Evolutionary conservation across 2,113 vertebrate genomes (phyloP).

Genomic region (Prunella himalayana): DNA sequence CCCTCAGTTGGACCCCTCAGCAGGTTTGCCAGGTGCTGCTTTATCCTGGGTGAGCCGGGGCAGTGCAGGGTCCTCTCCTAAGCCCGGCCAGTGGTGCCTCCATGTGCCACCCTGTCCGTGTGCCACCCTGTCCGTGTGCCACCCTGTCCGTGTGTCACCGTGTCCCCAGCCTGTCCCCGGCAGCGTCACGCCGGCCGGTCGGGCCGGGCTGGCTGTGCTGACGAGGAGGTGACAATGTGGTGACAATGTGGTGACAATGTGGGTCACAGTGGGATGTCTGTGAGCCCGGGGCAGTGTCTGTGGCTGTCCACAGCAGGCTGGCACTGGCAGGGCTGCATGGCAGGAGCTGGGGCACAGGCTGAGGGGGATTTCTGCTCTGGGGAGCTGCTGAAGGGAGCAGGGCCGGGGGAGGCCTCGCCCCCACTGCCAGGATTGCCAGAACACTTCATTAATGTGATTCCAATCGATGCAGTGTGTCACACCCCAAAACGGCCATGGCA

Average conservation of each 20-base stretch:
- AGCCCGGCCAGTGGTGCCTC: fast-evolving
- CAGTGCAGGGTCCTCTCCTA: background rate
- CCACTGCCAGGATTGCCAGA: background rate
- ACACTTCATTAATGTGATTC: background rate
- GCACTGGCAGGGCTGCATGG: fast-evolving
- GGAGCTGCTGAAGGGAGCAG: background rate
- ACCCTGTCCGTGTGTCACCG: background rate
- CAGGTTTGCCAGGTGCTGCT: fast-evolving
- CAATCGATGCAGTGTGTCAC: background rate
- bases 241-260: background rate
- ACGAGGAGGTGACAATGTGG: background rate
- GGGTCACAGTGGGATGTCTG: background rate
- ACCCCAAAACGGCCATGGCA: background rate
- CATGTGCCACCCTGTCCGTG: too few species aligned
- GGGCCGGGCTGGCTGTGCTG: background rate
- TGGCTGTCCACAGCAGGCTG: background rate
- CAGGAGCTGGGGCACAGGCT: background rate
- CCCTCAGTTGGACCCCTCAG: background rate
- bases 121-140: background rate
- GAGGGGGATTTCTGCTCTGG: background rate
- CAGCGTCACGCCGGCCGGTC: fast-evolving
- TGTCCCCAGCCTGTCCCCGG: background rate
- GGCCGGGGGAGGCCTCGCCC: background rate
- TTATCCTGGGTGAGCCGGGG: background rate
- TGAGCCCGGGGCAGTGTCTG: background rate